These are phyloP conservation scores for Trimorus sp. DNA, from an alignment of 2,888 invertebrate species.

Conservation along the genomic window DNA sequence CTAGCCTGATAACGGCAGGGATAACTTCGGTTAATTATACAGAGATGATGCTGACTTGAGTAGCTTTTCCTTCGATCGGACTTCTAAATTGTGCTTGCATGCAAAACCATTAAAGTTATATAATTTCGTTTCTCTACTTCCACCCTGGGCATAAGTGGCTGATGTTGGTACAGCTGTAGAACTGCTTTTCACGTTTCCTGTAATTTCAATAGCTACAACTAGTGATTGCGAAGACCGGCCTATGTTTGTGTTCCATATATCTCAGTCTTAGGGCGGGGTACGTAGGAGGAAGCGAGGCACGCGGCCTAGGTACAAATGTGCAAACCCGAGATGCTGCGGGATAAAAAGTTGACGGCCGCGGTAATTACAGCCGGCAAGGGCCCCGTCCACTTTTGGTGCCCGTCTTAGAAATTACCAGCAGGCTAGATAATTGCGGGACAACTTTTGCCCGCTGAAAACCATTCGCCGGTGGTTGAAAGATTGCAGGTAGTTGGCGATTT, in stretches of 20 bases:
- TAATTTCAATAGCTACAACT: slow-evolving; percentile 53
- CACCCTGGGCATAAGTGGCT: neutral
- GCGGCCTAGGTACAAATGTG: neutral
- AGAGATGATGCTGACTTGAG: too few species aligned
- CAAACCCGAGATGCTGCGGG: too few species aligned
- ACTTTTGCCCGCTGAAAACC: slow-evolving; percentile 28
- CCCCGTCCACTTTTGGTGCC: slow-evolving; percentile 39
- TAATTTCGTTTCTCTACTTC: slow-evolving; percentile 28
- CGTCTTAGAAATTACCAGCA: slow-evolving; percentile 39
- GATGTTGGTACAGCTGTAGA: slow-evolving; percentile 36
- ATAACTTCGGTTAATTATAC: too few species aligned
- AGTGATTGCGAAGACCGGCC: slow-evolving; percentile 46
- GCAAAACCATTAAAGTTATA: slow-evolving; percentile 38
- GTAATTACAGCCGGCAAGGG: slow-evolving; percentile 39
- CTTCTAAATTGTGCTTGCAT: neutral
- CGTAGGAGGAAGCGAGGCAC: slow-evolving; percentile 37
- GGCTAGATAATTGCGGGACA: slow-evolving; percentile 39
- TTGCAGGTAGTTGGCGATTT: slow-evolving; percentile 32
- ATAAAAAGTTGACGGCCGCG: slow-evolving; percentile 24
- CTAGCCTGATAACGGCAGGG: neutral
- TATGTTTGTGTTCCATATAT: slow-evolving; percentile 40
- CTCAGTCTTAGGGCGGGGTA: slow-evolving; percentile 5
- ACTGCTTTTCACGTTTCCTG: slow-evolving; percentile 52
- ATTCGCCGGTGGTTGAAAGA: slow-evolving; percentile 46
- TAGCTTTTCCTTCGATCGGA: too few species aligned